These are phyloP conservation scores for Heliconius ismenius DNA, from an alignment of 2,888 invertebrate species.

Conservation along the genomic window DNA sequence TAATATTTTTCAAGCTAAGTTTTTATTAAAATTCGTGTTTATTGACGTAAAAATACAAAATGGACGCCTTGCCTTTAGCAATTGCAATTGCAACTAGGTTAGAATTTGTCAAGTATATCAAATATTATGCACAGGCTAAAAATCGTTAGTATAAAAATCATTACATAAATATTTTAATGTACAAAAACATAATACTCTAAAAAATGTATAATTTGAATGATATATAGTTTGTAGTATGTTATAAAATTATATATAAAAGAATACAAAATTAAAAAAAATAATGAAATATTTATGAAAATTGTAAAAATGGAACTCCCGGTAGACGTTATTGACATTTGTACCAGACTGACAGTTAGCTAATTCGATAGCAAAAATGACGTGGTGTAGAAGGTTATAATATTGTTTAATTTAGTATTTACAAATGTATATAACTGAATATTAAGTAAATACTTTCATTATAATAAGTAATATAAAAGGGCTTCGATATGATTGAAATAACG, in stretches of 20 bases:
- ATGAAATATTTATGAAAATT: background rate
- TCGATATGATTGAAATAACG: constrained; percentile 90
- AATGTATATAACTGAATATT: constrained; percentile 51
- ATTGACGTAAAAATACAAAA: constrained; percentile 8
- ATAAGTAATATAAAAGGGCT: constrained; percentile 41
- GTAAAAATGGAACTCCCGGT: background rate
- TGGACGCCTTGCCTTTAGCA: constrained; percentile 3
- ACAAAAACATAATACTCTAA: no score
- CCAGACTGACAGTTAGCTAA: constrained; percentile 46
- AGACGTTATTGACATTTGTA: constrained; percentile 9
- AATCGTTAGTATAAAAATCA: no score
- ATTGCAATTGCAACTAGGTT: background rate
- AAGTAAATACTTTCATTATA: constrained; percentile 39
- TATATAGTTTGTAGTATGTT: no score
- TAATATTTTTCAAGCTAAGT: background rate
- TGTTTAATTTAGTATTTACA: constrained; percentile 59
- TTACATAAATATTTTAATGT: no score
- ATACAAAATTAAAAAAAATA: background rate
- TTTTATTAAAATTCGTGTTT: background rate
- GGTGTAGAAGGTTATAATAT: constrained; percentile 67
- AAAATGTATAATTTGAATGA: no score
- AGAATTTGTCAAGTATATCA: background rate
- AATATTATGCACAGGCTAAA: constrained; percentile 7
- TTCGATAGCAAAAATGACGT: constrained; percentile 68
- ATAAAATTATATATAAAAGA: background rate